phyloP scores from a whole-genome alignment of 2,888 invertebrate species.

The Tenodera sinensis region DNA sequence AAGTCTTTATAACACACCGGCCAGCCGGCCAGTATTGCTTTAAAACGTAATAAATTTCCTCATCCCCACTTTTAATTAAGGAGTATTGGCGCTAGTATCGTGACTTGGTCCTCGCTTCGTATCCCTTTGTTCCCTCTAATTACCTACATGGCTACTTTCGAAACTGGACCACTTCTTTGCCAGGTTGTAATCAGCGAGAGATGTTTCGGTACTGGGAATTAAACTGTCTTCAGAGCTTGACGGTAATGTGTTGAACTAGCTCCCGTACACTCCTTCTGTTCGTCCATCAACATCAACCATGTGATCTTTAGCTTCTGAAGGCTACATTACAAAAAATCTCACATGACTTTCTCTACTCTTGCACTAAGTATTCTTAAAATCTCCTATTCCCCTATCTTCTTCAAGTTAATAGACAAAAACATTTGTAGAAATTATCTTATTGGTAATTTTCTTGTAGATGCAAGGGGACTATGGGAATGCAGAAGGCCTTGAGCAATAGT shows the following conservation, averaged over 20 bases:
- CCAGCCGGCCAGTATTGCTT: background rate
- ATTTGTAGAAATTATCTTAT: too few species aligned
- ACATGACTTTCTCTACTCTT: too few species aligned
- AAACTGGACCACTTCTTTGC: background rate
- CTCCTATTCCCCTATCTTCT: too few species aligned
- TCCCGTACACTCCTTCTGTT: background rate
- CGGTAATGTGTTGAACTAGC: background rate
- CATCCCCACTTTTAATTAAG: background rate
- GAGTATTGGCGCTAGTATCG: background rate
- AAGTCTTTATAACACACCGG: background rate
- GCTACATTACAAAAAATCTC: too few species aligned
- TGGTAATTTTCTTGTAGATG: too few species aligned
- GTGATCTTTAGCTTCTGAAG: too few species aligned
- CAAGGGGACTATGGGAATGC: too few species aligned
- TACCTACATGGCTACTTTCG: too few species aligned
- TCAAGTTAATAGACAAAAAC: too few species aligned
- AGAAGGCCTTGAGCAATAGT: too few species aligned
- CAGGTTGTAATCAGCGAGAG: background rate
- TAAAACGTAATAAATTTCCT: background rate
- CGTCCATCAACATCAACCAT: too few species aligned
- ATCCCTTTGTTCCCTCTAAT: background rate
- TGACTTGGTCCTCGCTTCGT: background rate
- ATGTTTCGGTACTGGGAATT: background rate
- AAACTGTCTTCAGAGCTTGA: background rate
- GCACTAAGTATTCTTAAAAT: too few species aligned